Base-by-base conservation (phyloP, 2,113 vertebrate species). In the Phalacrocorax carbo region DNA sequence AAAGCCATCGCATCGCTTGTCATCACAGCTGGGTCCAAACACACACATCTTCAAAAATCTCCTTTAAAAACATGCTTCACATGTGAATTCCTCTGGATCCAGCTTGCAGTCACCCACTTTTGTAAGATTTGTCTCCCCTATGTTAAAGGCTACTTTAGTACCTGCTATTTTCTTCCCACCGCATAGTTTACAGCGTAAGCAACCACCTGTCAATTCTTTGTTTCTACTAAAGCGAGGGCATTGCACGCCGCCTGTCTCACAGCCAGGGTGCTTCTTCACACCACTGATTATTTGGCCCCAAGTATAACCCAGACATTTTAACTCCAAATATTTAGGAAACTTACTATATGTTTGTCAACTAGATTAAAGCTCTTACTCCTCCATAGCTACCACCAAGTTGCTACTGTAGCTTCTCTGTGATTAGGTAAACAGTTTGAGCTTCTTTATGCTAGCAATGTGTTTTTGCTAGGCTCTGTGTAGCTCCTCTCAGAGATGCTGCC, bases 161-260 rank as follows among this genome's bases (percentile, higher is more conserved):
- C 6, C 46, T 57, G 30, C 21, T 64, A 4, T 77, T 85, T 93
- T 65, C 40, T 42, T 80, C 57, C 21, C n/a, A 58, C 21, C 7
- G 11, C 10, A 15, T 2, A 65, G 44, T 27, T 57, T 19, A 34
- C 6, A 40, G 9, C 2, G 7, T 17, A 32, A 79, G 14, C 34
- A 75, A n/a, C 4, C 48, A 79, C 11, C 19, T 52, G 71, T 55
- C 80, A 42, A 3, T 42, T 34, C 38, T 42, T 36, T n/a, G 25
- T 46, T 69, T 52, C 38, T 70, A 0, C 17, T n/a, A 13, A 72
- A 42, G 58, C 0, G 6, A 77, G 42, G 23, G 19, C 64, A 75
- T 2, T 38, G n/a, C 32, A 70, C 0, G 0, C 38, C 77, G 42
- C n/a, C 25, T 0, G 2, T 29, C 65, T 61, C 57, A n/a, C 19